Base-by-base conservation (phyloP, 2,113 vertebrate genomes). In the Centropus bengalensis region DNA sequence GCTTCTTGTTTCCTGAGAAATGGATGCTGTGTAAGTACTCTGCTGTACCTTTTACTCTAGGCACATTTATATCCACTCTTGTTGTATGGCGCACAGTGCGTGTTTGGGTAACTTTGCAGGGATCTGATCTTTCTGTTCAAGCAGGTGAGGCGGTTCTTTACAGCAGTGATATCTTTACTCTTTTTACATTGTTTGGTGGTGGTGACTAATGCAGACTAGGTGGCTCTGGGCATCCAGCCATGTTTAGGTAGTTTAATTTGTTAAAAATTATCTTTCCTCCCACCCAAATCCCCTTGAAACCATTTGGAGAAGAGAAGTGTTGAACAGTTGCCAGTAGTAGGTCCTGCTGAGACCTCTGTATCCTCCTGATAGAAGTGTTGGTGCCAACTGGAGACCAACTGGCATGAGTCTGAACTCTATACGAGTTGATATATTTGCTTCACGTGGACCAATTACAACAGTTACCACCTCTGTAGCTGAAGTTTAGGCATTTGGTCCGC, bases 171-270 rank as follows among this genome's bases (percentile, higher is more conserved):
- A 75, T 91, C 92, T 94, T 81, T 75, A 81, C 81, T 89, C 56
- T 86, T 94, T 63, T 3, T 14, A 71, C 93, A 60, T 74, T 24
- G 91, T 66, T 80, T 86, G 71, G 56, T 90, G 64, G 93, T 52
- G 83, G 86, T 92, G 86, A 90, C 82, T 90, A 70, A 92, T 60
- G 93, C 91, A 90, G 73, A 71, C 80, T 67, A 86, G 94, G 94
- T 93, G 82, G 80, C 95, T 96, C 89, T 73, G 94, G 91, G 96
- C 93, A 95, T 82, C 76, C 59, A 27, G 94, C 95, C 94, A 95
- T 96, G 90, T 94, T 86, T 80, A 97, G 94, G 95, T 96, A 94
- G 96, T 95, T 96, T 93, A 93, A 95, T 94, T 96, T 95, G 91
- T 96, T 96, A 97, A 96, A 95, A 96, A 96, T 95, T 69, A 81